Base-by-base conservation (phyloP, 2,888 invertebrate genomes). In the Cryptophagus acutangulus region DNA sequence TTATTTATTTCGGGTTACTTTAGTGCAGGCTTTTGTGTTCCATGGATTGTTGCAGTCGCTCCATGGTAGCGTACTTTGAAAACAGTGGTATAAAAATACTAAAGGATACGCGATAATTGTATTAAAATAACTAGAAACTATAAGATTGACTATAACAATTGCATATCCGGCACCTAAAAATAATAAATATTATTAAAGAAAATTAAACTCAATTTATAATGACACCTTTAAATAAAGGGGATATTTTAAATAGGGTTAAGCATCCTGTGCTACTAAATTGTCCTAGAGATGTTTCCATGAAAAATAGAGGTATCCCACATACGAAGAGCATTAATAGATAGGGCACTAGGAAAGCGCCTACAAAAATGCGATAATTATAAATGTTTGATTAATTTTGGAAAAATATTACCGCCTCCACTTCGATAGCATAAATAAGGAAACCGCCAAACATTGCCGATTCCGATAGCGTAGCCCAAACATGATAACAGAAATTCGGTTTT, bases 381-480 rank as follows among this genome's bases (percentile, higher is more conserved):
- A n/a, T n/a, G n/a, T n/a, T n/a, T n/a, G 17, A 36, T 13, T 6
- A 13, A 3, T 67, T 72, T n/a, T n/a, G n/a, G n/a, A n/a, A n/a
- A n/a, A n/a, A n/a, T n/a, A n/a, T 70, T 62, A 84, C 88, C 89
- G 65, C 89, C 89, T 10, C 89, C 89, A 67, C 87, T 89, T 59
- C 85, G 79, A 66, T 88, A 89, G 62, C 87, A 88, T 40, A 89
- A 70, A 64, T 89, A 90, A 1, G 90, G 90, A 69, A 90, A 90
- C 48, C 89, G 75, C 87, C 87, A 87, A 8, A 90, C 81, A 65
- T 89, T 90, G 41, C 89, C 88, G 42, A 89, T 82, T 33, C 89
- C 89, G 36, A 90, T 86, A 3, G 87, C 87, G 59, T 87, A 88
- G 15, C 89, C 89, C 36, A 89, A 76, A 57, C 87, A 86, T 16